Base-by-base conservation (phyloP, 2,888 invertebrate species). In the Agrotis ipsilon region DNA sequence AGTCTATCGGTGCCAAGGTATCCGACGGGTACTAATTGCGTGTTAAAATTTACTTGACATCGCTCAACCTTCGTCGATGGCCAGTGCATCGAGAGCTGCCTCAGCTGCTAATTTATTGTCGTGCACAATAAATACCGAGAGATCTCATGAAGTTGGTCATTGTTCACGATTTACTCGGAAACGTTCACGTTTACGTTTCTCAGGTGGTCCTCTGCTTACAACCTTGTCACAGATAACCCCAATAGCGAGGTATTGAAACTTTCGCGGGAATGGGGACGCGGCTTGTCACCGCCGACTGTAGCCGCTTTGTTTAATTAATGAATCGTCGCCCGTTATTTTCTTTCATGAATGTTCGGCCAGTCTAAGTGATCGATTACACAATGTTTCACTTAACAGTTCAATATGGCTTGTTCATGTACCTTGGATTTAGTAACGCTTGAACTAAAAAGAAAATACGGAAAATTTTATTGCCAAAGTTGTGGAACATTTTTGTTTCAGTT, bases 11-110 rank as follows among this genome's bases (percentile, higher is more conserved):
- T 94, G 95, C 94, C 95, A 95, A 95, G 94, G 94, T 92, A 89
- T 92, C 92, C 89, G 89, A 75, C 89, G 89, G 89, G 88, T 90
- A 92, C 93, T 94, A 94, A 95, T 95, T 94, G 94, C 94, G 94
- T 94, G 94, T 93, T 94, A 94, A 94, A 95, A 92, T 94, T 95
- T 92, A 94, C 94, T 94, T 93, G 94, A 94, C 94, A 92, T 92
- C 93, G 89, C 90, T 92, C 92, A 94, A 93, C 95, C 94, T 94
- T 94, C 92, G 86, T 85, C 81, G 76, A 76, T 83, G 84, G 79
- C 91, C 91, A 88, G 81, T 83, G 72, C 87, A 87, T 79, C 80
- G 84, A 86, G 92, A 91, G 81, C 92, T 86, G 85, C 82, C 80
- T 76, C 77, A 78, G 82, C 80, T 77, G 78, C 80, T 74, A 74